Percentiles rank a stretch among this genome's conserved stretches.
phyloP scores from a whole-genome alignment of 2,797 vertebrate genomes.

The Syngnathus acus region DNA sequence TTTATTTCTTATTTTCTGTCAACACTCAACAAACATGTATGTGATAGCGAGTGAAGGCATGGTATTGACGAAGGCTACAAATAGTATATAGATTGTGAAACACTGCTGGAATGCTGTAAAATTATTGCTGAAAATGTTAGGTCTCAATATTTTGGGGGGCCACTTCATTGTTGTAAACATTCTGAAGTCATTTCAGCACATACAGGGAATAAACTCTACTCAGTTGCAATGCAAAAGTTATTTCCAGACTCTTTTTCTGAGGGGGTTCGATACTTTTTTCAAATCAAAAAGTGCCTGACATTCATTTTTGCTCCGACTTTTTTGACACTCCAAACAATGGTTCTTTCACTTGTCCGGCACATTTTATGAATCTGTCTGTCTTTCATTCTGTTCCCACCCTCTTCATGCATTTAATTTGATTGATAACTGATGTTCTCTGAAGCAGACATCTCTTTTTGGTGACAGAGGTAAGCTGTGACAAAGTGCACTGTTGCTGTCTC shows the following conservation, averaged over 20 bases:
- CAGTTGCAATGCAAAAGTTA: conserved; percentile 40
- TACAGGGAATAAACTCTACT: conserved; percentile 62
- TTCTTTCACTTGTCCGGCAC: background rate
- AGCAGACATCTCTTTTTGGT: conserved; percentile 48
- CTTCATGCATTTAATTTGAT: conserved; percentile 56
- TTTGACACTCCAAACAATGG: conserved; percentile 10
- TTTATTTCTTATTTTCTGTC: background rate
- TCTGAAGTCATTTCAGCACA: conserved; percentile 42
- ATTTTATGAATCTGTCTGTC: conserved; percentile 11
- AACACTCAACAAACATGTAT: background rate
- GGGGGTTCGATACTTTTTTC: background rate
- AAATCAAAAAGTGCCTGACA: too few species aligned
- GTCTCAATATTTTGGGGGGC: conserved; percentile 6
- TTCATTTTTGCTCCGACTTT: conserved; percentile 5
- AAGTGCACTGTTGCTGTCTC: conserved; percentile 10
- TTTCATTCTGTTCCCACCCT: conserved; percentile 22
- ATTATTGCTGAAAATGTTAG: conserved; percentile 23
- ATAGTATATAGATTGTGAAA: conserved; percentile 21
- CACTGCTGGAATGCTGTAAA: conserved; percentile 23
- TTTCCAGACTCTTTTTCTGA: conserved; percentile 16
- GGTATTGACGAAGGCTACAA: conserved; percentile 17
- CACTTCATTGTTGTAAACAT: conserved; percentile 39
- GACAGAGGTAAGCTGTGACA: conserved; percentile 56
- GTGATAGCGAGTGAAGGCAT: background rate
- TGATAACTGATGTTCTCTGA: conserved; percentile 53